phyloP scores from a whole-genome alignment of 2,888 invertebrate genomes.

The Didymodactylos carnosus region DNA sequence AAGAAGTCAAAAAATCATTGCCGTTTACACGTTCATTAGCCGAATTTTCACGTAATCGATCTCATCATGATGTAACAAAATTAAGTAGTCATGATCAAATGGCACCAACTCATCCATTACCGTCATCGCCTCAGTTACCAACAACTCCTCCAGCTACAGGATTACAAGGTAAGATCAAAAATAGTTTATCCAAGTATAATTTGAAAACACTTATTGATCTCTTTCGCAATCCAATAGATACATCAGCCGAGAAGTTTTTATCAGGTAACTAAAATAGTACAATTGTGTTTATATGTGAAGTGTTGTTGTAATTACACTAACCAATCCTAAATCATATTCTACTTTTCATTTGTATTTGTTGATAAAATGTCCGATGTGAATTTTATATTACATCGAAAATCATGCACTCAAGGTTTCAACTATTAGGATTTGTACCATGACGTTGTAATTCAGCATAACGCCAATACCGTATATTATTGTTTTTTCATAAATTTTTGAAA shows the following conservation, averaged over 20 bases:
- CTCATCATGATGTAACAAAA: background rate
- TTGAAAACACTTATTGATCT: background rate
- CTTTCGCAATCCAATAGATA: background rate
- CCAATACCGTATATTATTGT: too few relatives aligned
- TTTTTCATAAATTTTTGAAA: too few relatives aligned
- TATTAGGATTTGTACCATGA: too few relatives aligned
- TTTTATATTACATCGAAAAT: too few relatives aligned
- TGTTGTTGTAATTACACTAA: too few relatives aligned
- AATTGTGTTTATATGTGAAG: too few relatives aligned
- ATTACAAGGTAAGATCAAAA: background rate
- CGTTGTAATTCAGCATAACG: too few relatives aligned
- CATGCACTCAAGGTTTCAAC: too few relatives aligned
- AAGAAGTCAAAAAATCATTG: slow-evolving; percentile 11
- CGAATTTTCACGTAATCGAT: slow-evolving; percentile 5
- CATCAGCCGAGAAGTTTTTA: background rate
- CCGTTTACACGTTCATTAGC: slow-evolving; percentile 13
- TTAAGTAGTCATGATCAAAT: background rate
- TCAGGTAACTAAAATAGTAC: too few relatives aligned
- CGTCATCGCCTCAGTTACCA: background rate
- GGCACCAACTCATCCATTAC: background rate
- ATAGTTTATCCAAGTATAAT: background rate
- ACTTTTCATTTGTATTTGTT: too few relatives aligned
- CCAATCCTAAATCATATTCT: too few relatives aligned
- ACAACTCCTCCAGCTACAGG: background rate
- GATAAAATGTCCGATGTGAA: too few relatives aligned